phyloP scores from a whole-genome alignment of 2,797 vertebrate species.

The Chaetodon trifasciatus region DNA sequence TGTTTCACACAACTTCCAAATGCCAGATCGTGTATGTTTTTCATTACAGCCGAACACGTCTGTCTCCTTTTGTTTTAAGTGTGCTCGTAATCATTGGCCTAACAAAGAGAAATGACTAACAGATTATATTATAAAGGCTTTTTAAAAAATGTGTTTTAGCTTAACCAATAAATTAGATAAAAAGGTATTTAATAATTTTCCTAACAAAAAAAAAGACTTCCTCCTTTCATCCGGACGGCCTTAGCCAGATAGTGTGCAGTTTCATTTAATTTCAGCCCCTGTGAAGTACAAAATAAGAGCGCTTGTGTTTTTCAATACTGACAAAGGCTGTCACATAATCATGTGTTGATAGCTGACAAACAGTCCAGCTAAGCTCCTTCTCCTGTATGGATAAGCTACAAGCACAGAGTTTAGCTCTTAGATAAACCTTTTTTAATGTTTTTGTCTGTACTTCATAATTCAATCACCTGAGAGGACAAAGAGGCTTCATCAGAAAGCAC shows the following conservation, averaged over 20 bases:
- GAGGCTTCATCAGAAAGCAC: not conserved
- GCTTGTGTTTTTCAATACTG: conserved; percentile 5
- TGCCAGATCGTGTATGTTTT: conserved; percentile 35
- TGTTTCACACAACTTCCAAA: conserved; percentile 24
- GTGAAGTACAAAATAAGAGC: conserved; percentile 14
- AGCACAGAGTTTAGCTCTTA: conserved; percentile 15
- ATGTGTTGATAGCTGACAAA: conserved; percentile 24
- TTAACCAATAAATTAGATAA: conserved; percentile 37
- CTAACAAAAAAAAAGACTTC: conserved; percentile 10
- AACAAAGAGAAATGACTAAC: conserved; percentile 49
- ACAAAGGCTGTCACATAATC: conserved; percentile 28
- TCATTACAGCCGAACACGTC: conserved; percentile 7
- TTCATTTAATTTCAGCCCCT: conserved; percentile 17
- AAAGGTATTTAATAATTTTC: not conserved
- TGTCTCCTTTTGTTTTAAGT: conserved; percentile 9
- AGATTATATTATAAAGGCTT: conserved; percentile 17
- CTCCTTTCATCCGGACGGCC: conserved; percentile 6
- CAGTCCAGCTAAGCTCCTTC: conserved; percentile 20
- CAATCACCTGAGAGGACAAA: conserved; percentile 11
- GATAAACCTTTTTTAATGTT: conserved; percentile 9
- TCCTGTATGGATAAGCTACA: conserved; percentile 5
- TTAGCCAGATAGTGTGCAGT: not conserved
- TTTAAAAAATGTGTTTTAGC: conserved; percentile 28
- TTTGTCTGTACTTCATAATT: conserved; percentile 14
- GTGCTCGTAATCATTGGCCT: conserved; percentile 30